Evolutionary conservation across 2,888 invertebrate genomes (phyloP), one percentile per base, ranked within the genome.

Genomic region (Drosophila multiciliata): DNA sequence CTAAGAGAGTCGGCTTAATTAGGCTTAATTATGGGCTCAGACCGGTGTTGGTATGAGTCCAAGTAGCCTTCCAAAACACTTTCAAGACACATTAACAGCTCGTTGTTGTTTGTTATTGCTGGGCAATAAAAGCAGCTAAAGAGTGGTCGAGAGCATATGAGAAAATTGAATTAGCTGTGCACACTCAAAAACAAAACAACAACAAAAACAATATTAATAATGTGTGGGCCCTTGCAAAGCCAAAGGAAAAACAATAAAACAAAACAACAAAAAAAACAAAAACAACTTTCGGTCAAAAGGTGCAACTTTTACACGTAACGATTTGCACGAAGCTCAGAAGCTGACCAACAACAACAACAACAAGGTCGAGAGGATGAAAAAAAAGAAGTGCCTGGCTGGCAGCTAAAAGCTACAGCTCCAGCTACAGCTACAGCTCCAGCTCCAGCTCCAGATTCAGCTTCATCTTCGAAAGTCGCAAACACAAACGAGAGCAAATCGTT

Each of bases 401-500:
- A 48, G 55, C 48, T 15, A 33, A 58, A 12, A 58, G 50, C 67
- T 33, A 2, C 54, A 64, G 45, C 40, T 53, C 1, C 53, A 53
- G 54, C 17, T 45, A 1, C 42, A 52, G 36, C 57, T 26, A 0
- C 54, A 54, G 33, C 33, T 15, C 1, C 59, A 54, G 54, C 54
- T 54, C 0, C 36, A 54, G 54, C 26, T 42, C 6, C 42, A 42
- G 42, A 12, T 45, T 23, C 45, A 23, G 23, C 45, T 45, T 15
- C 45, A 23, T 45, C 45, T 29, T 55, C 55, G 38, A 36, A 55
- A 38, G 70, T 77, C 61, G 78, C 81, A 69, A 76, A 82, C 89
- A 87, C 87, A 87, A 87, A 87, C 87, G 89, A 87, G 87, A 87
- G 89, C 87, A 87, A 87, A 87, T 87, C 87, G 87, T 87, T 87